phyloP scores from a whole-genome alignment of 2,797 vertebrate genomes.

The Pterois miles region DNA sequence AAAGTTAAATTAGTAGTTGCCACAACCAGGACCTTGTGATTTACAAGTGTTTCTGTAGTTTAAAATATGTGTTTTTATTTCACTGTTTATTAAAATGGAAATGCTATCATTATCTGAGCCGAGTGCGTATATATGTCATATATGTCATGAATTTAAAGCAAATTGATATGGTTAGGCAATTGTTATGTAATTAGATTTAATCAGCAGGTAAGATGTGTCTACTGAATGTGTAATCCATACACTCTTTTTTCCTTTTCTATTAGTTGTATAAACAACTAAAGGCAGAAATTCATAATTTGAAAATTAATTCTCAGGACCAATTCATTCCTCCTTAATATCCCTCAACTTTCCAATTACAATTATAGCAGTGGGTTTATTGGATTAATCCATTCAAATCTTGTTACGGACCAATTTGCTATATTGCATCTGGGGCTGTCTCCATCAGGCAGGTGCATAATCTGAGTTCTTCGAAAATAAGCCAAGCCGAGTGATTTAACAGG shows the following conservation, averaged over 20 bases:
- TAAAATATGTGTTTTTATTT: constrained; percentile 50
- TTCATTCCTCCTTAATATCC: constrained; percentile 29
- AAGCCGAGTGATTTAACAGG: constrained; percentile 21
- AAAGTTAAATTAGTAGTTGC: constrained; percentile 15
- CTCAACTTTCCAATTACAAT: constrained; percentile 65
- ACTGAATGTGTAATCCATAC: neutral
- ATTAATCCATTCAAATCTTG: constrained; percentile 69
- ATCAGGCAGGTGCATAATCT: constrained; percentile 58
- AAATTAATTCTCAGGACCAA: constrained; percentile 23
- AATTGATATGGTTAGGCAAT: neutral
- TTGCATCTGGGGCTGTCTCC: constrained; percentile 51
- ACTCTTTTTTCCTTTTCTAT: neutral
- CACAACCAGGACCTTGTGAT: constrained; percentile 17
- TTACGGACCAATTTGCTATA: constrained; percentile 65
- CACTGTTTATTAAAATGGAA: constrained; percentile 66
- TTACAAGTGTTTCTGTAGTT: constrained; percentile 31
- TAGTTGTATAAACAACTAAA: constrained; percentile 1
- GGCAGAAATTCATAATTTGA: constrained; percentile 2
- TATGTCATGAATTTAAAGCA: constrained; percentile 10
- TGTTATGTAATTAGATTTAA: constrained; percentile 10
- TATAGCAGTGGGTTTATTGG: constrained; percentile 49
- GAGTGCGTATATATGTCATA: neutral
- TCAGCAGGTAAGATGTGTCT: neutral
- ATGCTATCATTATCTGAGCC: neutral
- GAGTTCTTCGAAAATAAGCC: constrained; percentile 30